Conservation (phyloP, 1,140 invertebrate genomes). For the Macrotrachela quadricornifera region DNA sequence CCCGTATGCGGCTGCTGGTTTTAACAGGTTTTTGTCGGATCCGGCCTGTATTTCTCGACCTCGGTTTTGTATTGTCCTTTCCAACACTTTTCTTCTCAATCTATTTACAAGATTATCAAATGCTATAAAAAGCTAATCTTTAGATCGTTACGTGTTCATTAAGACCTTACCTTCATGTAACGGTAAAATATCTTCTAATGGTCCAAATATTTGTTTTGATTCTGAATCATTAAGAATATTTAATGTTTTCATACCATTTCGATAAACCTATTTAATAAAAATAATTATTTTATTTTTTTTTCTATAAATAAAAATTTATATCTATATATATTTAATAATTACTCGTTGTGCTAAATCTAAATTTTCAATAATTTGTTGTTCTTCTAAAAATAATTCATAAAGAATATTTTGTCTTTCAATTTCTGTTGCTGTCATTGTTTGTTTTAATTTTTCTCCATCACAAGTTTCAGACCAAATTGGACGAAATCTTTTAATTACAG, state of each 20-base stretch:
- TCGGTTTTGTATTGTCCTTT: too few relatives aligned
- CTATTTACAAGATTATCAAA: too few relatives aligned
- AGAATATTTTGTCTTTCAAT: conserved; percentile 10
- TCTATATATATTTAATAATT: too few relatives aligned
- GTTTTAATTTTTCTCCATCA: too few relatives aligned
- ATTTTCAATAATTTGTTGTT: conserved; percentile 35
- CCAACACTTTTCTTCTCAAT: too few relatives aligned
- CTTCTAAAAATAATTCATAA: conserved; percentile 37
- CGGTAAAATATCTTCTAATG: conserved; percentile 21
- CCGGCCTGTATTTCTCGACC: too few relatives aligned
- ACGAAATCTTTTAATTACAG: too few relatives aligned
- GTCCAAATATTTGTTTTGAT: conserved; percentile 32
- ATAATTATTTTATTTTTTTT: background rate
- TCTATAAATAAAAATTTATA: too few relatives aligned
- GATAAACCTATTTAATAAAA: conserved; percentile 25
- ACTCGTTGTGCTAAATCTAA: conserved; percentile 30
- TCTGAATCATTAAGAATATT: conserved; percentile 32
- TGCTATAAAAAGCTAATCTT: background rate
- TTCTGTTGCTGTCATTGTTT: too few relatives aligned
- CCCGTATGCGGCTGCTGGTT: too few relatives aligned
- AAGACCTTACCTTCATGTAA: conserved; percentile 23
- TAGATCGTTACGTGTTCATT: background rate
- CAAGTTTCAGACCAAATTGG: too few relatives aligned
- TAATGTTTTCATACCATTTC: conserved; percentile 30
- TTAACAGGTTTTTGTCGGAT: too few relatives aligned